Base-by-base conservation (phyloP, 1,140 invertebrate genomes). In the Drosophila guanche region DNA sequence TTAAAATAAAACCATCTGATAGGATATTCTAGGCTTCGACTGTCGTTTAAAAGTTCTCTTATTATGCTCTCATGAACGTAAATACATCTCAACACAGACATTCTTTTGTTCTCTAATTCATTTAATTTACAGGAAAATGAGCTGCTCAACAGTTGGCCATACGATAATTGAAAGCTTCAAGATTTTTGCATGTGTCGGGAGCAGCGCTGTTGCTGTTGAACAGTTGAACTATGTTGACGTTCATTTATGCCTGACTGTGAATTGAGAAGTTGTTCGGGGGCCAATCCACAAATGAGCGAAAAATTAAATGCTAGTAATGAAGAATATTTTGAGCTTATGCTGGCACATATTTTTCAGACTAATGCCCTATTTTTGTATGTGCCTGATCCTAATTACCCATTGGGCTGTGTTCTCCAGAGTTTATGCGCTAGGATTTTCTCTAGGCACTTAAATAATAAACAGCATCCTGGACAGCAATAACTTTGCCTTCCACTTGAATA, bases 101-200 rank as follows among this genome's bases (percentile, higher is more conserved):
- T 37, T 37, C 33, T 12, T 37, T 37, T 37, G 33, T 66, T 52
- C 66, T 78, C 59, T 76, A 89, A 88, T 88, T 88, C 83, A 89
- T 79, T 89, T 65, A 88, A 88, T 88, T 88, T 83, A 83, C 71
- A 79, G 75, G 67, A 89, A 89, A 88, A 88, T 67, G 48, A 79
- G 75, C 79, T 83, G 78, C 46, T 86, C 66, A 83, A 83, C 74
- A 76, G 58, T 78, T 88, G 70, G 73, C 56, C 55, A 33, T 33
- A 67, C 42, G 60, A 58, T 51, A 67, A 79, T 62, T 74, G 37
- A 51, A 58, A 43, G 71, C 56, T 74, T 29, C 51, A 58, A 46
- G 71, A 68, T 41, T 80, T 75, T 73, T 51, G 42, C 42, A 42
- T 56, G 45, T 50, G 43, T 57, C 42, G 16, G 16, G 16, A 20